Conservation (phyloP, 2,888 invertebrate species). For the Amorpha juglandis region DNA sequence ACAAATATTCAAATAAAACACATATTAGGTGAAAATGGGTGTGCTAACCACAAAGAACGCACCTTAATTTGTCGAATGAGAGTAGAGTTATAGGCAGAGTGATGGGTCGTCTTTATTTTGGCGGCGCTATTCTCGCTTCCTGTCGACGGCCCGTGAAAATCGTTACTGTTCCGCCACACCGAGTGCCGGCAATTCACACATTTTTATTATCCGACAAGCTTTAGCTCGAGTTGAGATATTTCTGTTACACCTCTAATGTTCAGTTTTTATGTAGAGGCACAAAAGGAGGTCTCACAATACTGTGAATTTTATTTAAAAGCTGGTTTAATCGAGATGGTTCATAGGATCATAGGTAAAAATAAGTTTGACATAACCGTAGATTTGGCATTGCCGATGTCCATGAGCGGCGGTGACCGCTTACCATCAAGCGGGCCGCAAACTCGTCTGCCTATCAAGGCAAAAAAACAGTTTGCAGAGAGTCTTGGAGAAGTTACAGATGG, state of each 20-base stretch:
- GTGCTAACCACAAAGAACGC: neutral
- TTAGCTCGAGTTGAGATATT: neutral
- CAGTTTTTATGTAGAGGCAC: neutral
- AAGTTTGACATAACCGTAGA: too few species aligned
- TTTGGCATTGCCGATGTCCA: too few species aligned
- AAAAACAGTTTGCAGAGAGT: too few species aligned
- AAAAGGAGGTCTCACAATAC: neutral
- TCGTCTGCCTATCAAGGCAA: too few species aligned
- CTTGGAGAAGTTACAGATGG: too few species aligned
- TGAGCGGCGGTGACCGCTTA: too few species aligned
- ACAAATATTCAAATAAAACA: too few species aligned
- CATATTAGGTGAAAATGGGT: too few species aligned
- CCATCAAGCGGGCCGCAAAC: too few species aligned
- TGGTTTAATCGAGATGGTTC: too few species aligned
- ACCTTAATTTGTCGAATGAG: neutral
- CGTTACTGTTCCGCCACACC: slow-evolving; percentile 5
- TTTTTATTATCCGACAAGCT: slow-evolving; percentile 6
- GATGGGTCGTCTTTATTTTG: slow-evolving; percentile 41
- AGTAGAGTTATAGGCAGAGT: neutral
- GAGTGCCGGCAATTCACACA: slow-evolving; percentile 33
- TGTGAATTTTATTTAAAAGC: neutral
- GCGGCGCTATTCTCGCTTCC: slow-evolving; percentile 42
- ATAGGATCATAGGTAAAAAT: too few species aligned
- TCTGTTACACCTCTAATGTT: neutral
- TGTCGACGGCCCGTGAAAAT: slow-evolving; percentile 37